A percentile compares a stretch with the other conserved stretches of the same genome.
These are phyloP conservation scores for Epistrophe grossulariae DNA, from an alignment of 2,888 invertebrate genomes.

Conservation along the genomic window DNA sequence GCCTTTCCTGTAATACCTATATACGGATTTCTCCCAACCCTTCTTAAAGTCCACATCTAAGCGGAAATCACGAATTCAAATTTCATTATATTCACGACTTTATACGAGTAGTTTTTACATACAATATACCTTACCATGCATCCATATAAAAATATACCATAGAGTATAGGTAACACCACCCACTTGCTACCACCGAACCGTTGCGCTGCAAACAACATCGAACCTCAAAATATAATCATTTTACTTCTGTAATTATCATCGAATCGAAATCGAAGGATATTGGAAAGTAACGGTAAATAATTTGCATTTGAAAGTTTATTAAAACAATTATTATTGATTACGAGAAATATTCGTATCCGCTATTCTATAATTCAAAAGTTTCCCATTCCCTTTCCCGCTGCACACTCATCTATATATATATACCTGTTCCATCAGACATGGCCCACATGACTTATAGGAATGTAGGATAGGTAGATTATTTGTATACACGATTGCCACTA, in stretches of 20 bases:
- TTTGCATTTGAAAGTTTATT: conserved; percentile 76
- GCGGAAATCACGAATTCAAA: conserved; percentile 75
- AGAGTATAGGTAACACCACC: not conserved
- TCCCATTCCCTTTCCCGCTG: not conserved
- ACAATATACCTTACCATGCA: not conserved
- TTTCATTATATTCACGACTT: conserved; percentile 71
- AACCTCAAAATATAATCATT: conserved; percentile 75
- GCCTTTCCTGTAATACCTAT: too few species aligned
- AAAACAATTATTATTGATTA: conserved; percentile 76
- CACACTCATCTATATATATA: conserved; percentile 18
- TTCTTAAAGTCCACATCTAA: conserved; percentile 52
- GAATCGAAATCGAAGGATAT: conserved; percentile 75
- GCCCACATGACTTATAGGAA: conserved; percentile 14
- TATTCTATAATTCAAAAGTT: conserved; percentile 72
- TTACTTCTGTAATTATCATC: conserved; percentile 74
- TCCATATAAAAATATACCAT: not conserved
- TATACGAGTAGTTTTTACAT: conserved; percentile 40
- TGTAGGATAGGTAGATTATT: conserved; percentile 9
- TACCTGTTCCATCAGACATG: conserved; percentile 3
- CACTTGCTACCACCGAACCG: not conserved
- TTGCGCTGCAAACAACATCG: conserved; percentile 56
- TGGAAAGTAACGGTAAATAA: conserved; percentile 75
- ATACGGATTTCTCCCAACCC: conserved; percentile 13
- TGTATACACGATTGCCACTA: not conserved
- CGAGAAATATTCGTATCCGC: conserved; percentile 75